Conservation (phyloP, 2,888 invertebrate species). For the Ectemnius lituratus region DNA sequence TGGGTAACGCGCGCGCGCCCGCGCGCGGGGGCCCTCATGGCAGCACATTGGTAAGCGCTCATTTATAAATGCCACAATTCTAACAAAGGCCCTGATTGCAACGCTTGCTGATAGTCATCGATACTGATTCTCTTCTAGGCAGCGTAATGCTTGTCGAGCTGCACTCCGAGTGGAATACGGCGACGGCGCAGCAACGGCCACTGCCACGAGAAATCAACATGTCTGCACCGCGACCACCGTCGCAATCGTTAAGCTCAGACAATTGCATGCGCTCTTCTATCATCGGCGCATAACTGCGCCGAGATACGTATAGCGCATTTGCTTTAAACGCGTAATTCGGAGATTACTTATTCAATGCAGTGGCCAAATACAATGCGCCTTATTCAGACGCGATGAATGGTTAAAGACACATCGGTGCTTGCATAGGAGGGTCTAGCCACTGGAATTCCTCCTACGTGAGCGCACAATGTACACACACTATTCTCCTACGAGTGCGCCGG, state of each 20-base stretch:
- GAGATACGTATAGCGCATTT: neutral
- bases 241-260: constrained; percentile 27
- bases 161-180: too few species aligned
- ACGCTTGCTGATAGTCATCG: constrained; percentile 52
- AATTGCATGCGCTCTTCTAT: constrained; percentile 11
- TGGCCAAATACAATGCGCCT: neutral
- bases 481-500: too few species aligned
- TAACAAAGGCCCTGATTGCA: constrained; percentile 58
- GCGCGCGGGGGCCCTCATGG: constrained; percentile 26
- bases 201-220: constrained; percentile 33
- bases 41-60: constrained; percentile 45
- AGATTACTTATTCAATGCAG: constrained; percentile 8
- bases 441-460: neutral
- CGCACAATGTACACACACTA: neutral
- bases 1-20: constrained; percentile 43
- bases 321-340: neutral
- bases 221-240: constrained; percentile 3
- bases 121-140: constrained; percentile 48
- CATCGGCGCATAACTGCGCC: neutral
- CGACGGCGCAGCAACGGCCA: constrained; percentile 6
- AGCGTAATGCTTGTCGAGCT: constrained; percentile 31
- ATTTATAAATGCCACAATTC: constrained; percentile 58
- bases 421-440: neutral
- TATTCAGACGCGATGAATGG: constrained; percentile 1
- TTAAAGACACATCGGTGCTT: neutral